Percentiles rank a stretch among this genome's conserved stretches.
Evolutionary conservation across 2,888 invertebrate genomes (phyloP).

Genomic region (Anthophora plumipes): DNA sequence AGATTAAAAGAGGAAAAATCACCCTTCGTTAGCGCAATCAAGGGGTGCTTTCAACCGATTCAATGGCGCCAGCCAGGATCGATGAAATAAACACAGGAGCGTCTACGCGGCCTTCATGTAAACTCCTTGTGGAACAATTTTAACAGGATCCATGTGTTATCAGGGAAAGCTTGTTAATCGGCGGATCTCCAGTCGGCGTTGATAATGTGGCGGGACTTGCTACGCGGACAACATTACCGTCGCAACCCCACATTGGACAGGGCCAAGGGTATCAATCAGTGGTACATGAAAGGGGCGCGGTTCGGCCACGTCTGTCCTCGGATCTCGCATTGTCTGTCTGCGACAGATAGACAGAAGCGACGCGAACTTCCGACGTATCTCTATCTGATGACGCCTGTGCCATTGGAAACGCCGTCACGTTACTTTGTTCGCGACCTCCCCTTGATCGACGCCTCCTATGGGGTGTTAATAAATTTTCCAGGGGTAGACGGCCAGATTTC

Average conservation of each 20-base stretch:
- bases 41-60: background rate
- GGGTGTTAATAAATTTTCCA: constrained; percentile 52
- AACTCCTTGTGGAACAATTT: constrained; percentile 55
- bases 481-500: background rate
- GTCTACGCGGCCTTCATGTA: background rate
- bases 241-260: constrained; percentile 72
- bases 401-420: constrained; percentile 60
- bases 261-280: constrained; percentile 79
- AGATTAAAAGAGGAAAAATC: no score
- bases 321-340: constrained; percentile 77
- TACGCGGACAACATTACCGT: constrained; percentile 69
- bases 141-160: constrained; percentile 44
- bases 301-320: constrained; percentile 77
- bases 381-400: constrained; percentile 70
- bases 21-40: background rate
- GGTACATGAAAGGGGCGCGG: constrained; percentile 81
- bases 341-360: constrained; percentile 75
- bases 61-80: background rate
- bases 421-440: constrained; percentile 60
- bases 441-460: constrained; percentile 14
- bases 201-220: constrained; percentile 69
- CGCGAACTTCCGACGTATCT: constrained; percentile 73
- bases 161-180: constrained; percentile 56
- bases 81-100: background rate
- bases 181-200: constrained; percentile 65